Conservation (phyloP, 2,888 invertebrate species). For the Chymomyza fuscimana region DNA sequence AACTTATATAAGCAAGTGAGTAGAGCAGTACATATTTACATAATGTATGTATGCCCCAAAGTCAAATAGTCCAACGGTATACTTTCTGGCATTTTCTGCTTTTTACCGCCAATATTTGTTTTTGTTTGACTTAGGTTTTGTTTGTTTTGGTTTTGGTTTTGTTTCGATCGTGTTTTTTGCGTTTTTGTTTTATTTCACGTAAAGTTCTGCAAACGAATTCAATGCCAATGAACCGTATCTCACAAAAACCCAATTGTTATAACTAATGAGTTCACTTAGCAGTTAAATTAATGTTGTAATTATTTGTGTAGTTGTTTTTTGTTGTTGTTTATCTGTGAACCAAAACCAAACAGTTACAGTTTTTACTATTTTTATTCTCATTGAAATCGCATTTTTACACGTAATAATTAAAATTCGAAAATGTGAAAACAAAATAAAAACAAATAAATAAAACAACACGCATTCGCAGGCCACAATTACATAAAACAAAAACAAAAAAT, state of each 20-base stretch:
- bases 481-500: constrained; percentile 16
- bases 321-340: constrained; percentile 29
- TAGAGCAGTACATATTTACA: constrained; percentile 43
- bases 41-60: constrained; percentile 53
- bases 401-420: constrained; percentile 55
- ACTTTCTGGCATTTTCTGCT: neutral
- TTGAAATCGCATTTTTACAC: constrained; percentile 60
- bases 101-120: neutral
- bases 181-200: constrained; percentile 19
- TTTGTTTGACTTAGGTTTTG: constrained; percentile 21
- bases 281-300: constrained; percentile 22
- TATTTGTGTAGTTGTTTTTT: constrained; percentile 18
- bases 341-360: constrained; percentile 22
- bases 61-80: constrained; percentile 4
- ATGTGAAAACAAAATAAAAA: constrained; percentile 4
- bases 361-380: constrained; percentile 46
- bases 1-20: constrained; percentile 7
- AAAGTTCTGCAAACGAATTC: constrained; percentile 62
- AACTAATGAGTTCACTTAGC: constrained; percentile 37
- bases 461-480: constrained; percentile 32
- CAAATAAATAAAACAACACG: constrained; percentile 9
- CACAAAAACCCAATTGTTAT: constrained; percentile 36
- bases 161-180: neutral
- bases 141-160: constrained; percentile 11
- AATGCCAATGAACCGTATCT: constrained; percentile 69